Conservation (phyloP, 1,140 invertebrate genomes). For the Ridgeia piscesae region DNA sequence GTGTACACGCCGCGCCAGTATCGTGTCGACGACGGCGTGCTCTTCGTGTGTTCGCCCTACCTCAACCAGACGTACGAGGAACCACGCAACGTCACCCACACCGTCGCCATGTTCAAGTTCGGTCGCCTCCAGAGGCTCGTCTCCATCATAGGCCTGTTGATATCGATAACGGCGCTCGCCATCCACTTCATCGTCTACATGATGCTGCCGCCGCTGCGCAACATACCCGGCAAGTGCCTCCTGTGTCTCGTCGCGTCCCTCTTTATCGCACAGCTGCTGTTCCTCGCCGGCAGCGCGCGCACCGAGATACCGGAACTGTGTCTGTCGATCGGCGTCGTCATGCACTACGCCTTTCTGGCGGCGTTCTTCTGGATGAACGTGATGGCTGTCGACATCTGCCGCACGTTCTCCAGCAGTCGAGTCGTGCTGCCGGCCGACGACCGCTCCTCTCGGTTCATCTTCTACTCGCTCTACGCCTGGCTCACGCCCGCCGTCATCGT, state of each 20-base stretch:
- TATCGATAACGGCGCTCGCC: constrained; percentile 38
- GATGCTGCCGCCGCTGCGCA: constrained; percentile 55
- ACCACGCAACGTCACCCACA: background rate
- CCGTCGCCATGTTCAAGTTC: constrained; percentile 28
- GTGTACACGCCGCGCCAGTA: constrained; percentile 20
- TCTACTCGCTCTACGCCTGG: constrained; percentile 63
- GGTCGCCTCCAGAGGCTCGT: constrained; percentile 32
- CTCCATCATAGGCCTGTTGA: constrained; percentile 34
- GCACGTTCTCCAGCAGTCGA: constrained; percentile 62
- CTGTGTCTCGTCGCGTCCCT: constrained; percentile 57
- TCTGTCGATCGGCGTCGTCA: constrained; percentile 53
- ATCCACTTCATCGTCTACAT: constrained; percentile 51
- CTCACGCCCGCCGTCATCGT: constrained; percentile 58
- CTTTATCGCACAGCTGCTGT: constrained; percentile 57
- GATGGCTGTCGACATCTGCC: constrained; percentile 64
- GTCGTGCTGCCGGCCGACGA: background rate
- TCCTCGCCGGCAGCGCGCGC: constrained; percentile 32
- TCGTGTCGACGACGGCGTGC: background rate
- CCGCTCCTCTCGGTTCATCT: constrained; percentile 51
- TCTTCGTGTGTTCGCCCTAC: background rate
- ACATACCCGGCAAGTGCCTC: constrained; percentile 61
- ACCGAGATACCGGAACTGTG: constrained; percentile 28
- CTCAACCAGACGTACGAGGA: background rate
- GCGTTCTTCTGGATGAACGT: constrained; percentile 66
- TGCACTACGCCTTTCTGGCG: constrained; percentile 62